These are phyloP conservation scores for Tachina fera DNA, from an alignment of 2,888 invertebrate genomes.

Conservation along the genomic window DNA sequence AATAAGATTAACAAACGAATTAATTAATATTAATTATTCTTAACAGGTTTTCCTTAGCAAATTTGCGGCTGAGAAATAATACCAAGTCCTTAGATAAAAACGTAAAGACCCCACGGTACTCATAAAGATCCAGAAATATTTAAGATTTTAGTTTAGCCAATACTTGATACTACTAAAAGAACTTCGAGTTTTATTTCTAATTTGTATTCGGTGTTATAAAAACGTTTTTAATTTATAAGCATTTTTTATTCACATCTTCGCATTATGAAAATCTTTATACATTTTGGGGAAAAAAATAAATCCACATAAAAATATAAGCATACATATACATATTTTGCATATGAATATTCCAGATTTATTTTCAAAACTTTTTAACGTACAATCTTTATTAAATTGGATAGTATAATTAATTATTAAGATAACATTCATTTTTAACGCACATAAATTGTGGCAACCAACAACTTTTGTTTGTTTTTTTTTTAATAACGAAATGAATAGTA, in stretches of 20 bases:
- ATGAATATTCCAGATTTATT: slow-evolving; percentile 1
- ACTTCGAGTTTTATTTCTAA: no score
- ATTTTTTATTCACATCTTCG: no score
- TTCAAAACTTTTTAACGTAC: background rate
- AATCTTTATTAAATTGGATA: background rate
- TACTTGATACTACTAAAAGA: no score
- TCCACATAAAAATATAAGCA: no score
- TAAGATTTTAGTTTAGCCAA: background rate
- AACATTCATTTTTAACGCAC: slow-evolving; percentile 44
- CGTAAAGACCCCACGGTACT: background rate
- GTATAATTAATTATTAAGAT: background rate
- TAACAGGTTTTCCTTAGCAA: slow-evolving; percentile 6
- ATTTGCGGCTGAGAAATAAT: slow-evolving; percentile 1
- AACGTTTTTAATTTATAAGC: no score
- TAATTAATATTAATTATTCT: slow-evolving; percentile 9
- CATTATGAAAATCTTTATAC: no score
- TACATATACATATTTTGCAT: no score
- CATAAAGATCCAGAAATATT: background rate
- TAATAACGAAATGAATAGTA: slow-evolving; percentile 19
- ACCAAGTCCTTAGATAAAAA: background rate
- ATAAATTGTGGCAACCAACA: slow-evolving; percentile 46
- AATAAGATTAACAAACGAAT: slow-evolving; percentile 26
- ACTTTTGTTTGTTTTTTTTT: slow-evolving; percentile 13
- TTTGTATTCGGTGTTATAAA: no score
- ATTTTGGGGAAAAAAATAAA: no score